Evolutionary conservation across 2,797 vertebrate species (phyloP).

Genomic region (Chrysocyon brachyurus): DNA sequence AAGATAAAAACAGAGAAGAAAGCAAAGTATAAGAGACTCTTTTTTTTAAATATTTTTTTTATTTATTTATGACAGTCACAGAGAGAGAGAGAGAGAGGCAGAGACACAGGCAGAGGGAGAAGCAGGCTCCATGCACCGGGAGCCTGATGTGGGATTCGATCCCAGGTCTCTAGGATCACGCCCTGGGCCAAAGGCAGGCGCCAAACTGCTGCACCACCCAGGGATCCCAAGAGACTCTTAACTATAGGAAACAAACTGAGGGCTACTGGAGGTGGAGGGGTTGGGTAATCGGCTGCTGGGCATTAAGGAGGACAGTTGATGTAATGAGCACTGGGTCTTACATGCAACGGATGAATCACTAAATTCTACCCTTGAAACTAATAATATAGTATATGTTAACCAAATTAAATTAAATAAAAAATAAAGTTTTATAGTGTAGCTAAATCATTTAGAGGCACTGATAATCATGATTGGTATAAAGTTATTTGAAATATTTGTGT

Average conservation of each 20-base stretch:
- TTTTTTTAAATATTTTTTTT: background rate
- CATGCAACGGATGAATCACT: background rate
- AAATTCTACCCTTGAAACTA: background rate
- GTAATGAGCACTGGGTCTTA: background rate
- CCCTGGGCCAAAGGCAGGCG: too few relatives aligned
- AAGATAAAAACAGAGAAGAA: background rate
- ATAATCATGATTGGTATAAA: background rate
- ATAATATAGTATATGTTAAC: background rate
- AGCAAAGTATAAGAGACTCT: background rate
- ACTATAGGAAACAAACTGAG: background rate
- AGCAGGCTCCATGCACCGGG: too few relatives aligned
- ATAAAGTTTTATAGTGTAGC: background rate
- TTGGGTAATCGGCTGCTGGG: background rate
- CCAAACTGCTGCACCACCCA: too few relatives aligned
- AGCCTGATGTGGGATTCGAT: too few relatives aligned
- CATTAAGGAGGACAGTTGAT: background rate
- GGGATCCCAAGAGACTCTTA: background rate
- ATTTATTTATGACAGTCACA: too few relatives aligned
- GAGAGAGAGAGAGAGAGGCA: too few relatives aligned
- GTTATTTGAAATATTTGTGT: conserved; percentile 27
- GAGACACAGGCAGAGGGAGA: too few relatives aligned
- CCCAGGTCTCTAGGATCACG: too few relatives aligned
- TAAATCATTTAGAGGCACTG: background rate
- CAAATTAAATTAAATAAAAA: background rate
- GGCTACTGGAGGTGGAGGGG: background rate